Base-by-base conservation (phyloP, 2,888 invertebrate species). In the Limnephilus lunatus region DNA sequence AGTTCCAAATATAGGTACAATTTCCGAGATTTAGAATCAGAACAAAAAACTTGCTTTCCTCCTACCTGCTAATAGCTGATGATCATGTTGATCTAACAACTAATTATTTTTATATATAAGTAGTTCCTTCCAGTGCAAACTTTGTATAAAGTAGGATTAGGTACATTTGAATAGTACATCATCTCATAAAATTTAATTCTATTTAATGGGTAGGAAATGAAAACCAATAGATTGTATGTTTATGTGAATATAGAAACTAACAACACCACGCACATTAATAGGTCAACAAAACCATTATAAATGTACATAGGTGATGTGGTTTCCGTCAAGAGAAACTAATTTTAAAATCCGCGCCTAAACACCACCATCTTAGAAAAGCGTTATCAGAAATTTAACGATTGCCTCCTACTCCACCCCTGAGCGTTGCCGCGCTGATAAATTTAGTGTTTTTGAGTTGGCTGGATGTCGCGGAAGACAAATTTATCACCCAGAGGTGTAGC, bases 401-500 rank as follows among this genome's bases (percentile, higher is more conserved):
- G 30, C 44, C 86, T 86, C 31, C 30, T 39, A 30, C 87, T 87
- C 87, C 87, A 48, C 31, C 87, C 48, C 87, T 87, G 87, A 31
- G 53, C 39, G n/a, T 48, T 30, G 31, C 87, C 48, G 87, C 87
- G 87, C 48, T 87, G 87, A 87, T 87, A 87, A 53, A 87, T 87
- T 87, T 87, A 87, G 88, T 80, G 68, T 31, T 15, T 80, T 81
- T 31, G 35, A 39, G 88, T n/a, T 80, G 80, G 88, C 80, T 80
- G n/a, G 88, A 89, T 80, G 88, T 89, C 88, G 88, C 88, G n/a
- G 35, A 44, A 80, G 88, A 80, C 80, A 89, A 80, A 89, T 89
- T 89, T 89, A 89, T 89, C 88, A 81, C 81, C 88, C 88, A 30
- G 88, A 80, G 88, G 88, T 89, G 88, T 80, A 89, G 88, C 81